Evolutionary conservation across 1,140 invertebrate species (phyloP).

Genomic region (Piezodorus guildinii): DNA sequence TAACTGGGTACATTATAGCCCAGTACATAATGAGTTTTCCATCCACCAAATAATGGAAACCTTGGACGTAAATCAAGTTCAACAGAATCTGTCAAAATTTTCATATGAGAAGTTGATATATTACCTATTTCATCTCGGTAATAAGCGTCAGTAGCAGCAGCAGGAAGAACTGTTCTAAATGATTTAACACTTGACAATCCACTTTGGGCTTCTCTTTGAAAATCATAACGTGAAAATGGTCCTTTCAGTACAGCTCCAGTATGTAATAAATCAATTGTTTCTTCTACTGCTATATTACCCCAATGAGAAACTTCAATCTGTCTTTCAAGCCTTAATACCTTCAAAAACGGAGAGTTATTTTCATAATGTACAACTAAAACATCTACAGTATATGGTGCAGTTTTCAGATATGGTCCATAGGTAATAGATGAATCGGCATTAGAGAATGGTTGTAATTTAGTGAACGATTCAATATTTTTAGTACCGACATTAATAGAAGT

Average conservation of each 20-base stretch:
- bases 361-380: slow-evolving; percentile 82
- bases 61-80: slow-evolving; percentile 88
- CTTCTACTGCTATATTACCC: slow-evolving; percentile 97
- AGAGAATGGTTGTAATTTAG: slow-evolving; percentile 71
- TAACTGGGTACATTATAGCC: slow-evolving; percentile 97
- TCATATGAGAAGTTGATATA: slow-evolving; percentile 93
- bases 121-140: slow-evolving; percentile 98
- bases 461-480: slow-evolving; percentile 71
- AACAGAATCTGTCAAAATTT: slow-evolving; percentile 75
- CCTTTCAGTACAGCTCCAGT: slow-evolving; percentile 87
- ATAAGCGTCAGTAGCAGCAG: slow-evolving; percentile 81
- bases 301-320: slow-evolving; percentile 95
- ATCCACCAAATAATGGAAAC: slow-evolving; percentile 97
- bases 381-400: slow-evolving; percentile 46
- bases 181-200: slow-evolving; percentile 78
- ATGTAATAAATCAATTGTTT: slow-evolving; percentile 82
- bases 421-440: slow-evolving; percentile 64
- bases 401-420: slow-evolving; percentile 80
- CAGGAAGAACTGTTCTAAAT: slow-evolving; percentile 86
- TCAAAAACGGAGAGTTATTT: slow-evolving; percentile 92
- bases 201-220: slow-evolving; percentile 76
- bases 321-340: slow-evolving; percentile 73
- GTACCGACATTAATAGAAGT: slow-evolving; percentile 67
- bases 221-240: slow-evolving; percentile 91
- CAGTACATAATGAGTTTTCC: slow-evolving; percentile 93